Base-by-base conservation (phyloP, 2,797 vertebrate species). In the Sebastes matsubarae region DNA sequence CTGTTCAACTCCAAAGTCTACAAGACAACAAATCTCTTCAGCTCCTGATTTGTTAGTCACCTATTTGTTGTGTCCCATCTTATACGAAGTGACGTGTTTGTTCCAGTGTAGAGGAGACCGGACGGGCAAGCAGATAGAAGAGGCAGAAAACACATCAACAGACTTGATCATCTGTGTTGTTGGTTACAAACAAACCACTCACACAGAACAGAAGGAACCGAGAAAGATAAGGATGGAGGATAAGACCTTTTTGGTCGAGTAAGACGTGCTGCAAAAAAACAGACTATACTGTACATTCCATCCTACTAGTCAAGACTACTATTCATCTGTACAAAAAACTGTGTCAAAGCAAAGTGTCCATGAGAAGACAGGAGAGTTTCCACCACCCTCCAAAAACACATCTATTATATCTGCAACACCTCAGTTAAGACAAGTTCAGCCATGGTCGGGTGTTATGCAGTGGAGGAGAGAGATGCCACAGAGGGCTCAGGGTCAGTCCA, bases 101-200 rank as follows among this genome's bases (percentile, higher is more conserved):
- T 25, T 66, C 25, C 57, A 10, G 72, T 11, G 30, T 12, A 73
- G 34, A 55, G 63, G 16, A 60, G 36, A 16, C 10, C n/a, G 3
- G 32, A 79, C 4, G 9, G 6, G n/a, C 6, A 13, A 75, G 68
- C 30, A 29, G 38, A 65, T 4, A 67, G 36, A 68, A 52, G 60
- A 81, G 27, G 63, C 52, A 63, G 50, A 60, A 70, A 64, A 66
- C 3, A 72, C 27, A 82, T 87, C 69, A 55, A 78, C 86, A 88
- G 75, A 88, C 50, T 42, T 4, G 18, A 68, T 29, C 16, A 42
- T 80, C 87, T 76, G 77, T 29, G 52, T 77, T 18, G 58, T 78
- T 18, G 24, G 25, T 77, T 74, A 76, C 74, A 74, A 79, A 84
- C 34, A 77, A 79, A 68, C 55, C 25, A 54, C 50, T 58, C 18